A percentile compares a stretch with the other conserved stretches of the same genome.
These are phyloP conservation scores for Paraescarpia echinospica DNA, from an alignment of 1,140 invertebrate genomes.

Conservation along the genomic window DNA sequence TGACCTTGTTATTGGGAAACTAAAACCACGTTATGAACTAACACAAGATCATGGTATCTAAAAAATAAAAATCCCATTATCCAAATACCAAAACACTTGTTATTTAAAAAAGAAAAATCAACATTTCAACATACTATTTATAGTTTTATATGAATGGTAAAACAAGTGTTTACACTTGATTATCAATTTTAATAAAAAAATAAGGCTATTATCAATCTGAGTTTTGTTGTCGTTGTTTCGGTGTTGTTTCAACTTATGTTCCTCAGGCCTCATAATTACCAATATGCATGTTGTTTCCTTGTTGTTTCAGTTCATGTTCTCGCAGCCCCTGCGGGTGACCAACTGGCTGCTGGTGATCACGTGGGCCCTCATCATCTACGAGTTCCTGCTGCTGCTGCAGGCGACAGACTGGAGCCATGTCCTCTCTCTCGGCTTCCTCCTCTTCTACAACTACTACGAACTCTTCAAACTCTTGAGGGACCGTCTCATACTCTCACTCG, in stretches of 20 bases:
- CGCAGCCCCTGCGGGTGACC: conserved; percentile 80
- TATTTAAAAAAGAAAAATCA: too few species aligned
- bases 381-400: conserved; percentile 76
- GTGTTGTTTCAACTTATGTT: neutral
- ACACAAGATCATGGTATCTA: too few species aligned
- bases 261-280: neutral
- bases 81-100: too few species aligned
- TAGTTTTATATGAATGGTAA: too few species aligned
- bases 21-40: too few species aligned
- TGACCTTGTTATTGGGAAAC: too few species aligned
- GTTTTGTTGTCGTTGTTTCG: too few species aligned
- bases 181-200: too few species aligned
- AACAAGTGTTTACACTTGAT: too few species aligned
- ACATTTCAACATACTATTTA: too few species aligned
- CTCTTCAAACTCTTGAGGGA: conserved; percentile 86
- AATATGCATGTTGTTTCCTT: neutral
- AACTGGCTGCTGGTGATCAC: conserved; percentile 75
- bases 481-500: conserved; percentile 71
- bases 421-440: conserved; percentile 77
- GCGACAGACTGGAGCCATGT: conserved; percentile 89
- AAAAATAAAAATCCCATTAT: too few species aligned
- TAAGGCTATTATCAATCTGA: too few species aligned
- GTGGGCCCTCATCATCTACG: conserved; percentile 71
- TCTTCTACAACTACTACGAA: conserved; percentile 88
- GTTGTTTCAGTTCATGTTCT: conserved; percentile 75